Conservation (phyloP, 2,888 invertebrate genomes). For the Busseola fusca region DNA sequence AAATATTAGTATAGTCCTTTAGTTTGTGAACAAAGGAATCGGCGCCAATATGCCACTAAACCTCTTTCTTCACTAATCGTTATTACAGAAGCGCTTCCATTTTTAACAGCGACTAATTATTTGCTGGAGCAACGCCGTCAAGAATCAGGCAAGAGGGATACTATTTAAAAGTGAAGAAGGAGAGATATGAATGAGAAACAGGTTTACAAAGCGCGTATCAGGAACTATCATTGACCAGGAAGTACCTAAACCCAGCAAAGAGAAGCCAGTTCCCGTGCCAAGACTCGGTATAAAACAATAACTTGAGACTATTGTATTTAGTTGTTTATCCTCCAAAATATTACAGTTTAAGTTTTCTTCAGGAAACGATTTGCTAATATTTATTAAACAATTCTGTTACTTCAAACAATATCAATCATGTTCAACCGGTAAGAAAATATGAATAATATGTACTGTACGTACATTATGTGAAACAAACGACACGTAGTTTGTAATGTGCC, state of each 20-base stretch:
- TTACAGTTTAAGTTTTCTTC: slow-evolving; percentile 30
- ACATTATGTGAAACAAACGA: slow-evolving; percentile 3
- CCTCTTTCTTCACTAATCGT: slow-evolving; percentile 43
- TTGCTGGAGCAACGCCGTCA: neutral
- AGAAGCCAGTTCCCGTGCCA: slow-evolving; percentile 17
- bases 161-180: neutral
- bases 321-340: slow-evolving; percentile 39
- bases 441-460: neutral
- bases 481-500: slow-evolving; percentile 6
- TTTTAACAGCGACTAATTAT: slow-evolving; percentile 17
- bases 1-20: no score
- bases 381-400: slow-evolving; percentile 46
- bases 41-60: slow-evolving; percentile 18
- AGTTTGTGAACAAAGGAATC: no score
- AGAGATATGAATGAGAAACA: neutral
- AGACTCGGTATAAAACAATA: slow-evolving; percentile 26
- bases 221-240: no score
- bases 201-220: neutral
- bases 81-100: slow-evolving; percentile 26
- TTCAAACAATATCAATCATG: slow-evolving; percentile 26
- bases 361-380: slow-evolving; percentile 45
- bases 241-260: neutral
- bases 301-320: slow-evolving; percentile 38
- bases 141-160: neutral
- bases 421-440: slow-evolving; percentile 32